Evolutionary conservation across 2,888 invertebrate genomes (phyloP), one percentile per base, ranked within the genome.

Genomic region (Lochmaea capreae): DNA sequence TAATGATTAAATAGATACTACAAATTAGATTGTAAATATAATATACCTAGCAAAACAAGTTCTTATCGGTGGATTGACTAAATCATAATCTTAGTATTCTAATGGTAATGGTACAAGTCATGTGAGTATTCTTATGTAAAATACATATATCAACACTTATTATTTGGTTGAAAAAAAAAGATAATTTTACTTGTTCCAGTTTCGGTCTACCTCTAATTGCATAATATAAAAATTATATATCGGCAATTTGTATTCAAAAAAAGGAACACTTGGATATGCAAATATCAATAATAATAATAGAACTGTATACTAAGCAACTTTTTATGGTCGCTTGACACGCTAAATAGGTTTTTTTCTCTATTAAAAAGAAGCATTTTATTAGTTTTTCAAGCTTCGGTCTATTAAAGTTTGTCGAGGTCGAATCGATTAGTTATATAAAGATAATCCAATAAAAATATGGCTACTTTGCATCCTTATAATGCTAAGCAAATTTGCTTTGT

Each of bases 391-490:
- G 22, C 12, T 18, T 58, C 26, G 11, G 49, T 1, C n/a, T 14
- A 58, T 58, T 58, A 18, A 18, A 26, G 8, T 58, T 58, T 58
- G 8, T 58, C 22, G 58, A 58, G 58, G 58, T 58, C 58, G 14
- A 22, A 26, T 58, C 58, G 58, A 58, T 58, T 18, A 26, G 11
- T 14, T 9, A 58, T 58, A 58, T 58, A 26, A 26, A 26, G 58
- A 58, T 58, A 58, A 58, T 58, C 58, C 58, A 58, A 58, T 58
- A 58, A 26, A 58, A 58, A 26, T 26, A 26, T 58, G 58, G 14
- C 22, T 2, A 58, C 11, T 22, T 18, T 8, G 26, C 58, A 58
- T 22, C 12, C 58, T 26, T 12, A 58, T 58, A 58, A 26, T 22
- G 58, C 58, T 58, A 26, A 11, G 22, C 22, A 22, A 26, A 26